Evolutionary conservation across 2,888 invertebrate genomes (phyloP).

Genomic region (Seladonia tumulorum): DNA sequence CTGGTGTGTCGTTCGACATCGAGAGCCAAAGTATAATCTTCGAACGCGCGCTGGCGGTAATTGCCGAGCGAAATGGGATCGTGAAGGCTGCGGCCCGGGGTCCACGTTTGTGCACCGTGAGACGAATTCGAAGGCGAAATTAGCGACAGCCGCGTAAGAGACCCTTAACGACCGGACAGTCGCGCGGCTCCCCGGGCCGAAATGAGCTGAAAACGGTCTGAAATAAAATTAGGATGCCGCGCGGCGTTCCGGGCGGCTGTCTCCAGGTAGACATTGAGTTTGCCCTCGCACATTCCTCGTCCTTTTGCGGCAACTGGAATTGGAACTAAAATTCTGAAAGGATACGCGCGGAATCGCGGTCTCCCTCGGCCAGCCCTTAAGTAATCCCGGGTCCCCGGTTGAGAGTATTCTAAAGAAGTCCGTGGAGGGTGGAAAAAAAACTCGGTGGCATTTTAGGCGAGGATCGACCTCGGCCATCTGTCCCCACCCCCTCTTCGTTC

Average conservation of each 20-base stretch:
- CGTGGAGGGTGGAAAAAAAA: constrained; percentile 25
- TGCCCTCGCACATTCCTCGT: constrained; percentile 64
- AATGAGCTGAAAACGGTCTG: constrained; percentile 48
- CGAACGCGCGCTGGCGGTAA: constrained; percentile 11
- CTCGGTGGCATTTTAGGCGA: constrained; percentile 23
- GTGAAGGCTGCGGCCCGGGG: background rate
- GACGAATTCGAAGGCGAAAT: constrained; percentile 25
- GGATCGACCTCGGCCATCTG: background rate
- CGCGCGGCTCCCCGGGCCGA: constrained; percentile 24
- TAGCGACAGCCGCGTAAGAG: constrained; percentile 26
- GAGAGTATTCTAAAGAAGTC: constrained; percentile 38
- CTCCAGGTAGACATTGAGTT: constrained; percentile 62
- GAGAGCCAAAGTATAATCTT: background rate
- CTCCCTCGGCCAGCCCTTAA: constrained; percentile 32
- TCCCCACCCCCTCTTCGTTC: background rate
- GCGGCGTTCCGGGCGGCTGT: constrained; percentile 49
- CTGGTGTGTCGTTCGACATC: background rate
- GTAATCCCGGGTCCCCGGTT: constrained; percentile 32
- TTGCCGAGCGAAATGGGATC: constrained; percentile 14
- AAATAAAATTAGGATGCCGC: constrained; percentile 68
- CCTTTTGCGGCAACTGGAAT: constrained; percentile 64
- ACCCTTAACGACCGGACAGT: constrained; percentile 19
- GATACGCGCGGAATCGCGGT: constrained; percentile 54
- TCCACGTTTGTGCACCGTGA: constrained; percentile 14
- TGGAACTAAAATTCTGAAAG: constrained; percentile 61